These are phyloP conservation scores for Laticauda colubrina DNA, from an alignment of 2,113 vertebrate genomes.

Conservation along the genomic window DNA sequence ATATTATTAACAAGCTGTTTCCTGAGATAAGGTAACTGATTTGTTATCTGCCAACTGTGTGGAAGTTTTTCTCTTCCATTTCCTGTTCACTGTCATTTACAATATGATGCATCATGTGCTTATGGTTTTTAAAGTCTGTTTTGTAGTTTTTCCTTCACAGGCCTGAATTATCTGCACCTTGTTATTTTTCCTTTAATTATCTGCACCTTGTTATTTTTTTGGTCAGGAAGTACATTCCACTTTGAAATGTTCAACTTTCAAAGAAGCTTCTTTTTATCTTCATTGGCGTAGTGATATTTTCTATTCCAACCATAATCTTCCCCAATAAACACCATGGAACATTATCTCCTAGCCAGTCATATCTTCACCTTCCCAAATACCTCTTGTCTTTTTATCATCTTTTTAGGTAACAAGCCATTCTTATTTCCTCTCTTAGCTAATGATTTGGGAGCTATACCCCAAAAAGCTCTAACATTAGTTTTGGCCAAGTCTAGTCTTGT, in stretches of 20 bases:
- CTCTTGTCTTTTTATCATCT: conserved; percentile 61
- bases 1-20: conserved; percentile 24
- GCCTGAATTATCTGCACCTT: conserved; percentile 65
- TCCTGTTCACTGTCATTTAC: conserved; percentile 56
- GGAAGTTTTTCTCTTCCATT: conserved; percentile 44
- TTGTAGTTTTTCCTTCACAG: conserved; percentile 57
- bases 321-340: background rate
- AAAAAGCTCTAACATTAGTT: conserved; percentile 71
- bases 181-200: conserved; percentile 71
- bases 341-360: conserved; percentile 22
- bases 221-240: conserved; percentile 52
- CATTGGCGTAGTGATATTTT: conserved; percentile 56
- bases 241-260: conserved; percentile 59
- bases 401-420: conserved; percentile 74
- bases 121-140: conserved; percentile 43
- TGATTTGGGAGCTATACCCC: conserved; percentile 78
- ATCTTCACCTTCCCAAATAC: conserved; percentile 62
- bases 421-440: conserved; percentile 80
- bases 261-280: conserved; percentile 56
- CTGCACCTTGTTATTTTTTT: conserved; percentile 65
- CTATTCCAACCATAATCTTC: conserved; percentile 42
- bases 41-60: conserved; percentile 26
- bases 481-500: conserved; percentile 66
- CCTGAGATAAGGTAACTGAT: conserved; percentile 23
- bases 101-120: conserved; percentile 48